phyloP scores from a whole-genome alignment of 2,113 vertebrate genomes.

The Microcebus murinus region DNA sequence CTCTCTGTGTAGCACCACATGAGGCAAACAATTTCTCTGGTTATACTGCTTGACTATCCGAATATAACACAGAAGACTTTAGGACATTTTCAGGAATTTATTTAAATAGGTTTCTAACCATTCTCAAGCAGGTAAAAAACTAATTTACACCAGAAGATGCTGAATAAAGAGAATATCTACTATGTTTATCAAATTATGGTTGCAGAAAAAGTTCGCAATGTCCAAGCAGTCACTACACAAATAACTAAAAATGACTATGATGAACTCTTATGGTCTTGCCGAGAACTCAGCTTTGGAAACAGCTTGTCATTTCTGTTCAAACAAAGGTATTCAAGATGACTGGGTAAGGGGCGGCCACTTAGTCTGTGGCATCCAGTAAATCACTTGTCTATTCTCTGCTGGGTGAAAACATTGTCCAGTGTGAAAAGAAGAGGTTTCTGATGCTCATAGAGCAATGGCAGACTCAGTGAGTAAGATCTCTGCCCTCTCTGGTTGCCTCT shows the following conservation, averaged over 20 bases:
- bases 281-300: conserved; percentile 1
- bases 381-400: not conserved
- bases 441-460: not conserved
- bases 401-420: not conserved
- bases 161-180: not conserved
- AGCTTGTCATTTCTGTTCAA: not conserved
- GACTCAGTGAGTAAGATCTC: not conserved
- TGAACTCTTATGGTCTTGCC: not conserved
- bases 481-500: not conserved
- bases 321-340: not conserved
- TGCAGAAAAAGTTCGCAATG: not conserved
- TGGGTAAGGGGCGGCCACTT: not conserved
- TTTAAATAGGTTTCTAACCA: not conserved
- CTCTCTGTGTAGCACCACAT: not conserved
- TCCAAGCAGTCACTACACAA: not conserved
- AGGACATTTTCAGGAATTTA: not conserved
- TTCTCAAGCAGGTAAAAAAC: not conserved
- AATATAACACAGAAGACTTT: not conserved
- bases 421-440: not conserved
- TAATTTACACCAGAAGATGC: not conserved
- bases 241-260: not conserved
- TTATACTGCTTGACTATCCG: not conserved
- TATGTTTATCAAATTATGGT: not conserved
- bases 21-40: not conserved
- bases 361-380: not conserved